Evolutionary conservation across 2,113 vertebrate species (phyloP).

Genomic region (Xenopus tropicalis): UCB_Xtro_10.0 CM004451.2:58349501-58350000

Average conservation of each 20-base stretch:
- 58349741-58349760: conserved; percentile 73
- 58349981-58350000: no score
- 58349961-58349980: no score
- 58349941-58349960: no score
- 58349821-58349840: conserved; percentile 47
- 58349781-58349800: conserved; percentile 67
- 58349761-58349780: conserved; percentile 67
- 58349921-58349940: no score
- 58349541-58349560: conserved; percentile 18
- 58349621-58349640: conserved; percentile 62
- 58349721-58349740: conserved; percentile 69
- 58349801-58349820: conserved; percentile 63
- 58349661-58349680: conserved; percentile 67
- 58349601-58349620: conserved; percentile 60
- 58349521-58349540: conserved; percentile 8
- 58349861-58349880: conserved; percentile 52
- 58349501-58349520: not conserved
- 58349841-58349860: conserved; percentile 54
- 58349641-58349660: conserved; percentile 77
- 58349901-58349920: not conserved
- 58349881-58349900: conserved; percentile 22
- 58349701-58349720: conserved; percentile 69
- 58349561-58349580: conserved; percentile 9
- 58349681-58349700: conserved; percentile 70
- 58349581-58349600: conserved; percentile 33